Base-by-base conservation (phyloP, 1,140 invertebrate species). In the Drosophila tani region DNA sequence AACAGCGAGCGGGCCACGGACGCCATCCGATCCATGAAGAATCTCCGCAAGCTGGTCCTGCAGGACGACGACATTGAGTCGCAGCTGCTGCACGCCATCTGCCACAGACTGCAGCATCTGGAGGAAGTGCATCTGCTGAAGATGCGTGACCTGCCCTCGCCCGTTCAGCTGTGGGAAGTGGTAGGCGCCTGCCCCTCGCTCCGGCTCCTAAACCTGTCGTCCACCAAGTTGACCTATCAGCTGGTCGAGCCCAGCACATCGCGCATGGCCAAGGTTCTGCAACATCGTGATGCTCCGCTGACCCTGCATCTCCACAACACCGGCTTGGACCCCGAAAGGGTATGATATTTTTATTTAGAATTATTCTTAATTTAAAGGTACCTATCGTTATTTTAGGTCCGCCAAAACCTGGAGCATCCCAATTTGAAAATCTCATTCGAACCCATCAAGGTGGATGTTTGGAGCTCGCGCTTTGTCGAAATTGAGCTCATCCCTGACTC, bases 11-110 rank as follows among this genome's bases (percentile, higher is more conserved):
- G 5, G 12, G 29, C 71, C 0, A 50, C 74, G 19, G 19, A 62
- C 0, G 41, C 15, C 35, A 65, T 91, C 0, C 2, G 5, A 7
- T 9, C 17, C 0, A 75, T 91, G 76, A 5, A 49, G 11, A 82
- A 86, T 60, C 50, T 91, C 2, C 66, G 67, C 0, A 56, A 68
- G n/a, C 41, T 91, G 12, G 46, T 47, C 2, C 17, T 91, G n/a
- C 49, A 75, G 3, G 68, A 91, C 2, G 87, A 91, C 47, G 87
- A 91, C 32, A 79, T 91, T 17, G 71, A 70, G 11, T n/a, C 53
- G 8, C 15, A 66, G 1, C 32, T 66, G 15, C 46, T 91, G 35
- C 29, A 55, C 14, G 24, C 17, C 7, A 55, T 83, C n/a, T 75
- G 77, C 17, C 29, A 59, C 12, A 45, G 8, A 0, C 21, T 87